Conservation (phyloP, 2,888 invertebrate species). For the Chironomus tentans region DNA sequence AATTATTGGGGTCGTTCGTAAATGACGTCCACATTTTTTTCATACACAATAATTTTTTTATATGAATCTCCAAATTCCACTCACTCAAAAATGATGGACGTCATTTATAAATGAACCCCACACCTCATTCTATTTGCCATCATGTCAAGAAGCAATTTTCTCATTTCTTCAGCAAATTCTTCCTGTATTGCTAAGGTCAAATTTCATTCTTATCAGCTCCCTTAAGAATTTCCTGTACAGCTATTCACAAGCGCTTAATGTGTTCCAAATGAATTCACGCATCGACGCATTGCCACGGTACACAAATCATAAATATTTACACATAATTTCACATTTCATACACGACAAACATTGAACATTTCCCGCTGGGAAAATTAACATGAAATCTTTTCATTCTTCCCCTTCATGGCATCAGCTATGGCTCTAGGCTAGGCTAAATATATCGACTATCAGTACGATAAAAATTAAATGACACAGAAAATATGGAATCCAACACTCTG, state of each 20-base stretch:
- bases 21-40: too few relatives aligned
- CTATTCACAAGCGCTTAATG: not conserved
- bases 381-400: not conserved
- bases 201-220: conserved; percentile 9
- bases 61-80: too few relatives aligned
- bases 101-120: too few relatives aligned
- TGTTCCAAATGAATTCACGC: conserved; percentile 16
- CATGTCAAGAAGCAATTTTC: conserved; percentile 2
- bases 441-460: not conserved
- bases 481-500: not conserved
- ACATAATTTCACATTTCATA: conserved; percentile 19
- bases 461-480: not conserved
- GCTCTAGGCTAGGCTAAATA: not conserved
- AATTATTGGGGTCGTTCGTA: too few relatives aligned
- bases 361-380: not conserved
- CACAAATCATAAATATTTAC: conserved; percentile 25
- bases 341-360: not conserved
- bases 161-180: not conserved
- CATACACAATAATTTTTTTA: too few relatives aligned
- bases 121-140: too few relatives aligned
- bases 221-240: not conserved
- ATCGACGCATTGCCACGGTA: not conserved
- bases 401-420: not conserved
- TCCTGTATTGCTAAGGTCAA: not conserved
- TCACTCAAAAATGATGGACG: too few relatives aligned